Percentiles rank a stretch among this genome's conserved stretches.
phyloP scores from a whole-genome alignment of 2,888 invertebrate species.

The Ophion slaviceki region DNA sequence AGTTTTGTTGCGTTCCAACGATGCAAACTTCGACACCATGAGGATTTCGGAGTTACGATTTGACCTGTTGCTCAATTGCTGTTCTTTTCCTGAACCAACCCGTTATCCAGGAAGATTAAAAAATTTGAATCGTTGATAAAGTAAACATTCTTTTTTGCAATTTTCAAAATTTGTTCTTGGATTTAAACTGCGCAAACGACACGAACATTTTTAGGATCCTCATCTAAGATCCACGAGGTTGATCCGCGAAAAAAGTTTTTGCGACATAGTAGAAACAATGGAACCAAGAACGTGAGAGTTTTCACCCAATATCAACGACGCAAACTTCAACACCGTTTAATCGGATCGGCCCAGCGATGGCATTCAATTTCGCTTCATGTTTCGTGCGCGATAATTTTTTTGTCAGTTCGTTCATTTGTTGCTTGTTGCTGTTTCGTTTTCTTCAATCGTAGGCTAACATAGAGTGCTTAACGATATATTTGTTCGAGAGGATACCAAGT shows the following conservation, averaged over 20 bases:
- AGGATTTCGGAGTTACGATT: conserved; percentile 25
- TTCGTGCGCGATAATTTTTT: conserved; percentile 11
- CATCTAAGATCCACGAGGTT: neutral
- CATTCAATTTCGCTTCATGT: neutral
- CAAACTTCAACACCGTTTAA: neutral
- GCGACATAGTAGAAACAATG: neutral
- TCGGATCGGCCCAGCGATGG: neutral
- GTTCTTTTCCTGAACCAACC: conserved; percentile 7
- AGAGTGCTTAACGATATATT: conserved; percentile 58
- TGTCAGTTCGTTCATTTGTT: conserved; percentile 10
- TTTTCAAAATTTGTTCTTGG: neutral
- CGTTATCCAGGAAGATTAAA: neutral
- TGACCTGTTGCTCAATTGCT: conserved; percentile 55
- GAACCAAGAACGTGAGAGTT: neutral
- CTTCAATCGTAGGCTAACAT: conserved; percentile 33
- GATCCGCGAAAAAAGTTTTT: neutral
- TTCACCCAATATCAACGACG: neutral
- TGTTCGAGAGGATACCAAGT: conserved; percentile 61
- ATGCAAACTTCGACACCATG: neutral
- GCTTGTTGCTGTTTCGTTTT: conserved; percentile 7
- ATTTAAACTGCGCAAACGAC: neutral
- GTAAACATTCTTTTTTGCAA: neutral
- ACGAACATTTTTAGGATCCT: neutral
- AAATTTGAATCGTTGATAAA: neutral
- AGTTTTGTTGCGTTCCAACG: too few species aligned